phyloP scores from a whole-genome alignment of 2,888 invertebrate species.

The Scaptomyza cyrtandrae region DNA sequence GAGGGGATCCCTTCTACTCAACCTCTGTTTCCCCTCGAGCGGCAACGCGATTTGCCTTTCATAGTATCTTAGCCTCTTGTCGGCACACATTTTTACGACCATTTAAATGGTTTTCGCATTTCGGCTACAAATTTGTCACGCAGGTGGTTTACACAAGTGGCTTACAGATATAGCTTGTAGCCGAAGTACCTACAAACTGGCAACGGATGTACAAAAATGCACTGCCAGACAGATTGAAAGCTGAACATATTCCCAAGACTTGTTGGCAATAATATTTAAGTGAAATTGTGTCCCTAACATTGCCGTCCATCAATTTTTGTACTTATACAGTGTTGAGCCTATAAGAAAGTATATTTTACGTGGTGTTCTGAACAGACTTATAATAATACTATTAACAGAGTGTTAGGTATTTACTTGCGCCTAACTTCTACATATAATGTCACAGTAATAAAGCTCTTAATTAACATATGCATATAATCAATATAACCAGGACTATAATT shows the following conservation, averaged over 20 bases:
- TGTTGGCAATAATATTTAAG: neutral
- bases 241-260: neutral
- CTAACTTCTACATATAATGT: neutral
- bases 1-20: slow-evolving; percentile 8
- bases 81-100: slow-evolving; percentile 75
- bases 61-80: slow-evolving; percentile 70
- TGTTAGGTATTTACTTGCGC: neutral
- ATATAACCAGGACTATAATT: slow-evolving; percentile 9
- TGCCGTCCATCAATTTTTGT: neutral
- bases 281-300: neutral
- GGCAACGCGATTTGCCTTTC: slow-evolving; percentile 57
- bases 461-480: slow-evolving; percentile 21
- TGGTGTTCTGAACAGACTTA: no score
- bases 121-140: slow-evolving; percentile 64
- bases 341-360: no score
- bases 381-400: no score
- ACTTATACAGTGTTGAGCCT: no score
- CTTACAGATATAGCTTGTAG: slow-evolving; percentile 23
- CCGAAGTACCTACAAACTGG: neutral
- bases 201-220: slow-evolving; percentile 8
- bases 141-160: slow-evolving; percentile 29
- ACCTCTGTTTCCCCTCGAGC: neutral
- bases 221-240: slow-evolving; percentile 25
- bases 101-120: slow-evolving; percentile 76
- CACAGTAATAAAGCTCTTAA: slow-evolving; percentile 9